Evolutionary conservation across 2,113 vertebrate genomes (phyloP), one percentile per base, ranked within the genome.

Genomic region (Aix galericulata): DNA sequence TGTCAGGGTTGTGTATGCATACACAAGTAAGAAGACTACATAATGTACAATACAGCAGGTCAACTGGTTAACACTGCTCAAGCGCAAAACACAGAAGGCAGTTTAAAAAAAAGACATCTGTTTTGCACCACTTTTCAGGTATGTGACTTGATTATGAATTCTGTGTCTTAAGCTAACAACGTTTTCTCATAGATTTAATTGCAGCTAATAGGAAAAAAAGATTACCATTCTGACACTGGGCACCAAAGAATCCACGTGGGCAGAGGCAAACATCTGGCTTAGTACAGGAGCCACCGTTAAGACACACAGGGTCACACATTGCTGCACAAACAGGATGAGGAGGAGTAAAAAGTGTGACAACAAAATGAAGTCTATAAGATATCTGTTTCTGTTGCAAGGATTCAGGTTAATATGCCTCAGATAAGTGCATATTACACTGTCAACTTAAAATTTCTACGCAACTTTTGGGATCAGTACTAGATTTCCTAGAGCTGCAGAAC

Each of bases 151-250:
- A 52, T 20, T 55, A 32, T 32, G 34, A 62, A 32, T 59, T 78
- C 68, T 50, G 4, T 26, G 9, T 38, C 60, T 72, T 52, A 62
- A 55, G 42, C 21, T 10, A 72, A 66, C 11, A 13, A 13, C 16
- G 17, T 78, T 71, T 91, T 71, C 50, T 69, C 29, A 88, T 14
- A 66, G 13, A 63, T 64, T 73, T 81, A 72, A 64, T 5, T 6
- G 29, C 63, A 87, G 34, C n/a, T 59, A 82, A 69, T 15, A 14
- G 27, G 12, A 23, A 89, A 64, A 44, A 88, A 76, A 55, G 23
- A 90, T 97, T 98, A 99, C 99, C 98, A 68, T 99, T 99, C 93
- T 99, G 99, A 97, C 99, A 99, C 71, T 98, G 98, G 31, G 97
- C 97, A 80, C 99, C 99, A 60, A 98, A 99, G 97, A 99, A 99